phyloP scores from a whole-genome alignment of 2,888 invertebrate genomes.

The Sarcophaga rosellei region DNA sequence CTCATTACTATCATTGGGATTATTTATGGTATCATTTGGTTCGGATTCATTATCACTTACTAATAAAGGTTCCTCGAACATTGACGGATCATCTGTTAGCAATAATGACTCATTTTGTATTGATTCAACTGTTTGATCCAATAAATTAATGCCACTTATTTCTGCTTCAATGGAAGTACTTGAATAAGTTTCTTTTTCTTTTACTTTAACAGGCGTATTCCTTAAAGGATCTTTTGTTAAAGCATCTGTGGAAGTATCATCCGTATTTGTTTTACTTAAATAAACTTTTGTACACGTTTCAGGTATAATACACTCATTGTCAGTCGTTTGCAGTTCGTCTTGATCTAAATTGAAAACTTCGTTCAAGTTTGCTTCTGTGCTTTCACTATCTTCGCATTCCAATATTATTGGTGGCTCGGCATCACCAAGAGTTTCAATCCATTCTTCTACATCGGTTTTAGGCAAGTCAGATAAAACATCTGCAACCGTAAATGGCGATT shows the following conservation, averaged over 20 bases:
- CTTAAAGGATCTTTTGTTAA: slow-evolving; percentile 53
- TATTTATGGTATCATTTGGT: slow-evolving; percentile 12
- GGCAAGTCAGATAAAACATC: slow-evolving; percentile 70
- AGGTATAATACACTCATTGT: slow-evolving; percentile 72
- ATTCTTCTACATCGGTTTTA: slow-evolving; percentile 74
- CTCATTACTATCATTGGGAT: not conserved
- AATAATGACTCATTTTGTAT: slow-evolving; percentile 73
- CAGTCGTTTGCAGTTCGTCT: slow-evolving; percentile 11
- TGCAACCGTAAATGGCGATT: slow-evolving; percentile 65
- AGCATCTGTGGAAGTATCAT: slow-evolving; percentile 13
- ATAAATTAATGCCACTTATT: slow-evolving; percentile 76
- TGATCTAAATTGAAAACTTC: slow-evolving; percentile 54
- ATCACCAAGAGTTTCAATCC: slow-evolving; percentile 71
- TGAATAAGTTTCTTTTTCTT: not conserved
- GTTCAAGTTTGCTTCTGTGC: slow-evolving; percentile 43
- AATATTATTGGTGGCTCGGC: slow-evolving; percentile 49
- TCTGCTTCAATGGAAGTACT: slow-evolving; percentile 67
- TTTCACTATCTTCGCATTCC: slow-evolving; percentile 65
- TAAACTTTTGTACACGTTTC: slow-evolving; percentile 55
- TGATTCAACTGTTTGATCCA: slow-evolving; percentile 76
- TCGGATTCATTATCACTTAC: slow-evolving; percentile 71
- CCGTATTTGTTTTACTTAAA: slow-evolving; percentile 44
- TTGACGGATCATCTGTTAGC: slow-evolving; percentile 65
- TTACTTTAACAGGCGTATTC: slow-evolving; percentile 35
- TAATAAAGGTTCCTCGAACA: slow-evolving; percentile 70